phyloP scores from a whole-genome alignment of 1,140 invertebrate genomes.

The Ceratosolen fusciceps region DNA sequence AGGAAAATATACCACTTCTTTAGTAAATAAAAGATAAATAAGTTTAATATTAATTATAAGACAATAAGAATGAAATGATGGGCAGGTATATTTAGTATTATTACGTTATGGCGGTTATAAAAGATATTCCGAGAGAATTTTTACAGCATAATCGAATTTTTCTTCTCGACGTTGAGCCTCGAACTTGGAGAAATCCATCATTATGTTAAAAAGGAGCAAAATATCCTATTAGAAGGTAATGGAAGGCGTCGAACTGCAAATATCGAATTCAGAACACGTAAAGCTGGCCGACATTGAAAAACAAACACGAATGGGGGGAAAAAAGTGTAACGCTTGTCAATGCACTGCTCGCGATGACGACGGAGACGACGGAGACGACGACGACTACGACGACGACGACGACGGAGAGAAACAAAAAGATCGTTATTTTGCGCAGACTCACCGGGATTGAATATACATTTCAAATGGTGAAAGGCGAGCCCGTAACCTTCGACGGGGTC shows the following conservation, averaged over 20 bases:
- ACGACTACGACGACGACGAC: no score
- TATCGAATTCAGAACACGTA: slow-evolving; percentile 13
- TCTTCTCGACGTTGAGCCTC: not conserved
- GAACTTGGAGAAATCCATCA: not conserved
- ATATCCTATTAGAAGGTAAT: not conserved
- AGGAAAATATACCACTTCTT: slow-evolving; percentile 1
- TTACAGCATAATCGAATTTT: not conserved
- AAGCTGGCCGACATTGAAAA: slow-evolving; percentile 14
- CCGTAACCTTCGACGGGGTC: slow-evolving; percentile 4
- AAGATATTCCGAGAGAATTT: no score
- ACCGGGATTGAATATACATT: slow-evolving; percentile 1
- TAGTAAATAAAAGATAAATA: not conserved
- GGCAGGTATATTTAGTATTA: no score
- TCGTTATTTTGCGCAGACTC: not conserved
- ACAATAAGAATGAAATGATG: no score
- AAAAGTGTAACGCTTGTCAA: slow-evolving; percentile 11
- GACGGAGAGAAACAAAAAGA: slow-evolving; percentile 13
- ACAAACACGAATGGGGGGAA: not conserved
- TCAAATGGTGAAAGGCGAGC: slow-evolving; percentile 1
- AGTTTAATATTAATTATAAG: no score
- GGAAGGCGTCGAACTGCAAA: not conserved
- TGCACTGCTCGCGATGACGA: not conserved
- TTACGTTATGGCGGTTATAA: no score
- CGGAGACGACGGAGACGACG: slow-evolving; percentile 9
- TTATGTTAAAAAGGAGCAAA: not conserved